phyloP scores from a whole-genome alignment of 1,140 invertebrate species.

The Drosophila serrata region DNA sequence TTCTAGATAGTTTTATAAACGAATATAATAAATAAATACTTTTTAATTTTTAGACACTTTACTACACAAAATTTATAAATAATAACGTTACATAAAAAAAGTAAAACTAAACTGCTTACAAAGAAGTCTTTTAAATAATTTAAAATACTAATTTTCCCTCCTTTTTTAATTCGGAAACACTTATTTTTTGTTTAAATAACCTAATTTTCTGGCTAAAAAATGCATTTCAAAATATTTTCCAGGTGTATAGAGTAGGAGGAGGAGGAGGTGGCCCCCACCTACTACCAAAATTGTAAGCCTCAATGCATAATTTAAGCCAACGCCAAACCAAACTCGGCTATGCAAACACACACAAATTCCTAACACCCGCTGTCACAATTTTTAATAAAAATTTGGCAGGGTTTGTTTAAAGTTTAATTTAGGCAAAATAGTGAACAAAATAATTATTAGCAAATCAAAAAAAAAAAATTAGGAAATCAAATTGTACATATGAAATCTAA shows the following conservation, averaged over 20 bases:
- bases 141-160: background rate
- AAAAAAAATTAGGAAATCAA: background rate
- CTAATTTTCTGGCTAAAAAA: background rate
- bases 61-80: background rate
- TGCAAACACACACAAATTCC: conserved; percentile 18
- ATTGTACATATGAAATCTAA: background rate
- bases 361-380: conserved; percentile 4
- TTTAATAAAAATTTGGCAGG: conserved; percentile 14
- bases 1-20: no score
- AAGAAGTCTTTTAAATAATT: background rate
- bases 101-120: background rate
- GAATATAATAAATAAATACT: no score
- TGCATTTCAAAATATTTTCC: background rate
- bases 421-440: background rate
- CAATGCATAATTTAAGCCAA: conserved; percentile 26
- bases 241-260: background rate
- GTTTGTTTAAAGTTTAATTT: conserved; percentile 2
- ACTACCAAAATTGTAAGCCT: conserved; percentile 5
- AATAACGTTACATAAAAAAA: background rate
- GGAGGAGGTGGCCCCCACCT: conserved; percentile 5
- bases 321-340: background rate
- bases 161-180: background rate
- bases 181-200: background rate
- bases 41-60: background rate
- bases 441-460: background rate